Evolutionary conservation across 2,888 invertebrate species (phyloP).

Genomic region (Crepidodera aurea): DNA sequence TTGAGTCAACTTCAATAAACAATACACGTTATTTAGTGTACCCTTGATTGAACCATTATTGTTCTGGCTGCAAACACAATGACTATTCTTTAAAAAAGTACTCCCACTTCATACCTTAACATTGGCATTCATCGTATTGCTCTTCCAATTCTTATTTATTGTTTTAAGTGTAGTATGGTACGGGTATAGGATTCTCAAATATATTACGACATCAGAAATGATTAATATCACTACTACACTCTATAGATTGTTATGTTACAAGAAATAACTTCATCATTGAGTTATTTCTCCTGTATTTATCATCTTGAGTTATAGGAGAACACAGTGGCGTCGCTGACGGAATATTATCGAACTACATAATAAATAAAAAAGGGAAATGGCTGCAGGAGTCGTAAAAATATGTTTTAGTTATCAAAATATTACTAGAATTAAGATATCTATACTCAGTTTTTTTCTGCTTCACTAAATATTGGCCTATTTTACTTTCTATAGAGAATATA

Average conservation of each 20-base stretch:
- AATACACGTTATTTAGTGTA: too few species aligned
- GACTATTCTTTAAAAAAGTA: neutral
- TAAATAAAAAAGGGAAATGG: too few species aligned
- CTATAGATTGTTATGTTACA: conserved; percentile 23
- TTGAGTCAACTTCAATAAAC: too few species aligned
- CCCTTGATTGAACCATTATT: neutral
- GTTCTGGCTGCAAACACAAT: neutral
- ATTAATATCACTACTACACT: conserved; percentile 15
- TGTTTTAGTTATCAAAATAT: too few species aligned
- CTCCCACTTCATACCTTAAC: neutral
- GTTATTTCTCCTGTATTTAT: conserved; percentile 10
- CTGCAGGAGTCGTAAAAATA: too few species aligned
- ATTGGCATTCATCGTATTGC: neutral
- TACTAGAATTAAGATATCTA: too few species aligned
- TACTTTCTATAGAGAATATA: too few species aligned
- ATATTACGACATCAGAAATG: conserved; percentile 23
- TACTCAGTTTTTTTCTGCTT: too few species aligned
- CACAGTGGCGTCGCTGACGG: conserved; percentile 1
- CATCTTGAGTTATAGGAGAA: neutral
- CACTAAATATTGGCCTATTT: too few species aligned
- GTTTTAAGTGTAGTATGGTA: conserved; percentile 3
- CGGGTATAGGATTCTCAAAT: conserved; percentile 6
- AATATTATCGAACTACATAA: too few species aligned
- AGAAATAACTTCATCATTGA: conserved; percentile 24
- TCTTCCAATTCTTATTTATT: conserved; percentile 13